phyloP scores from a whole-genome alignment of 2,888 invertebrate genomes.

The Liopterus haemorrhoidalis region DNA sequence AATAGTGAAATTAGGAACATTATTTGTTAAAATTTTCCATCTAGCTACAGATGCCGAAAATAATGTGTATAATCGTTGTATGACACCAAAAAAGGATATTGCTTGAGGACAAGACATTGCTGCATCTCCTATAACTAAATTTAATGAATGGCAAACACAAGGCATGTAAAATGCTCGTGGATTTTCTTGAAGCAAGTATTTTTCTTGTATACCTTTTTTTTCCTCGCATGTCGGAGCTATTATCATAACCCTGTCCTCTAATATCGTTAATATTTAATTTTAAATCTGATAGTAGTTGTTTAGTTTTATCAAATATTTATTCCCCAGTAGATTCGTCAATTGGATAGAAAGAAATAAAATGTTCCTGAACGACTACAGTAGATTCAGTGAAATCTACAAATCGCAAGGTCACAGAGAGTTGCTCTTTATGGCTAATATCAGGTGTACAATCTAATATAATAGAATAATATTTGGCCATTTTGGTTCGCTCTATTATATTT shows the following conservation, averaged over 20 bases:
- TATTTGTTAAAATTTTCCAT: too few relatives aligned
- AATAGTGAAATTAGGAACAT: too few relatives aligned
- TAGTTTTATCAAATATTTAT: neutral
- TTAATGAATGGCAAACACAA: too few relatives aligned
- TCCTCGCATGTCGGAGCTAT: too few relatives aligned
- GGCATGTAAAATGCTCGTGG: too few relatives aligned
- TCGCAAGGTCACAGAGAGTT: constrained; percentile 3
- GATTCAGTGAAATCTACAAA: constrained; percentile 1
- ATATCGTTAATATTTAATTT: constrained; percentile 1
- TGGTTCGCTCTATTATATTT: neutral
- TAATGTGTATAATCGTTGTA: too few relatives aligned
- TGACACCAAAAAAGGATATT: too few relatives aligned
- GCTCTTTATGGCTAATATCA: constrained; percentile 3
- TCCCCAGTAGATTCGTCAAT: constrained; percentile 1
- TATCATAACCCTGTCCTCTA: constrained; percentile 5
- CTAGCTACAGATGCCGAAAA: too few relatives aligned
- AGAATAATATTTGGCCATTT: neutral
- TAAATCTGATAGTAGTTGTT: neutral
- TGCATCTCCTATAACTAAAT: too few relatives aligned
- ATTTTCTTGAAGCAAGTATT: too few relatives aligned
- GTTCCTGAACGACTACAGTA: neutral
- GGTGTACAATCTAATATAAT: constrained; percentile 8
- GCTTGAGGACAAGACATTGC: too few relatives aligned
- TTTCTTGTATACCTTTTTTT: too few relatives aligned
- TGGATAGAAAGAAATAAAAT: constrained; percentile 3